These are phyloP conservation scores for Leptothorax acervorum DNA, from an alignment of 2,888 invertebrate species.

Conservation along the genomic window DNA sequence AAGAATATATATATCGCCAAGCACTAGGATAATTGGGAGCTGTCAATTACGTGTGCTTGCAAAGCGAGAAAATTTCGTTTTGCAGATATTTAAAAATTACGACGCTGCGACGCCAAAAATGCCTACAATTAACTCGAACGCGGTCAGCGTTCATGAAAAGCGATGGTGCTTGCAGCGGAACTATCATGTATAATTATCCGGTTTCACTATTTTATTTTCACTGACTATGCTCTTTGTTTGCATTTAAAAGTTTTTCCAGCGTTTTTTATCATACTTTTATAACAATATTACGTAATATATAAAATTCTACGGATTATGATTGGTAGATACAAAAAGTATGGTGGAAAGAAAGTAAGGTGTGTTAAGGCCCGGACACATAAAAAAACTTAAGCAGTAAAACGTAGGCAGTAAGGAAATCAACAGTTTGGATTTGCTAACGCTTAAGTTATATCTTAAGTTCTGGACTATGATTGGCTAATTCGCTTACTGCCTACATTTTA, in stretches of 20 bases:
- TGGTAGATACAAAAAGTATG: background rate
- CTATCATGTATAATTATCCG: background rate
- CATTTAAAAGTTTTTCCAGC: background rate
- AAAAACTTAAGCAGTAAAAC: no score
- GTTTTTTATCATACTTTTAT: background rate
- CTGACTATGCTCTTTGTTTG: background rate
- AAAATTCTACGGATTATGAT: background rate
- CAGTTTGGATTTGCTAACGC: no score
- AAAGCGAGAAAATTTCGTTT: conserved; percentile 8
- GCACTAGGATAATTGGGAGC: background rate
- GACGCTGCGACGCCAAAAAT: conserved; percentile 9
- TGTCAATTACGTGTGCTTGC: conserved; percentile 9
- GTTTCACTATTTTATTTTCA: conserved; percentile 13
- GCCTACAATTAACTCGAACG: conserved; percentile 26
- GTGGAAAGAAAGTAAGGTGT: no score
- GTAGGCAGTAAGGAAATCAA: no score
- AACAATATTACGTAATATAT: background rate
- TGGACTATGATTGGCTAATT: no score
- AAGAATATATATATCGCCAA: background rate
- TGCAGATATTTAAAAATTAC: conserved; percentile 4
- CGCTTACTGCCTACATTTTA: no score
- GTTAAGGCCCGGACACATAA: no score
- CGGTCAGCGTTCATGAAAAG: conserved; percentile 4
- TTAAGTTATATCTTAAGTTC: no score
- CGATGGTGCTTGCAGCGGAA: conserved; percentile 7